phyloP scores from a whole-genome alignment of 2,888 invertebrate genomes.

The Malthinus flaveolus region DNA sequence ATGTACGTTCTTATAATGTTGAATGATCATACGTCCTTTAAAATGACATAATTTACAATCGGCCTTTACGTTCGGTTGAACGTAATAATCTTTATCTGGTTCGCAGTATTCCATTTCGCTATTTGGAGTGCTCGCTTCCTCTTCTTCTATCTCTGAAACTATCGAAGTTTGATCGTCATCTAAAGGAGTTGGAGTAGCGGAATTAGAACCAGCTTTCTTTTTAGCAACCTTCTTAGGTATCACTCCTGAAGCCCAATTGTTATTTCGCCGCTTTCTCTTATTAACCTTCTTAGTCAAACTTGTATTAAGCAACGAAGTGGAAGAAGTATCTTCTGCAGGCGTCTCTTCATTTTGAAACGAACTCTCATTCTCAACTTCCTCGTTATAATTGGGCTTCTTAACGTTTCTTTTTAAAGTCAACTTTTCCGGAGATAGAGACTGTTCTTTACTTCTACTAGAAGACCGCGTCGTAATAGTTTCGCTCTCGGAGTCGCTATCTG shows the following conservation, averaged over 20 bases:
- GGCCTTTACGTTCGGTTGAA: conserved; percentile 52
- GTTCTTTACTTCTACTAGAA: not conserved
- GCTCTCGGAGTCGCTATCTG: conserved; percentile 13
- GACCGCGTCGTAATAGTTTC: not conserved
- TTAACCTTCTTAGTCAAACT: not conserved
- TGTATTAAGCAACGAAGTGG: too few relatives aligned
- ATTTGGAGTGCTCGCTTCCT: not conserved
- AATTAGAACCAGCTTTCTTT: conserved; percentile 24
- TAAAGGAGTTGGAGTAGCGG: conserved; percentile 8
- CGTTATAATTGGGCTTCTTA: conserved; percentile 16
- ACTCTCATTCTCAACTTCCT: too few relatives aligned
- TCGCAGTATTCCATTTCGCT: not conserved
- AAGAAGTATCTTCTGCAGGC: not conserved
- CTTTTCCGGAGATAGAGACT: not conserved
- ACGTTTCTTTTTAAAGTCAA: not conserved
- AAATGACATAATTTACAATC: conserved; percentile 66
- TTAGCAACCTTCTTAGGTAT: conserved; percentile 51
- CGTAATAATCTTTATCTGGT: conserved; percentile 56
- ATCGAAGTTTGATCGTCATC: conserved; percentile 15
- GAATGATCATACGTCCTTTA: conserved; percentile 63
- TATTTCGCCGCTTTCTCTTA: conserved; percentile 18
- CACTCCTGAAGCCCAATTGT: conserved; percentile 38
- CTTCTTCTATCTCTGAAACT: not conserved
- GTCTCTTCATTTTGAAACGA: too few relatives aligned
- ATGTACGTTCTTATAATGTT: conserved; percentile 68